Conservation (phyloP, 2,797 vertebrate genomes). For the Spondyliosoma cantharus region DNA sequence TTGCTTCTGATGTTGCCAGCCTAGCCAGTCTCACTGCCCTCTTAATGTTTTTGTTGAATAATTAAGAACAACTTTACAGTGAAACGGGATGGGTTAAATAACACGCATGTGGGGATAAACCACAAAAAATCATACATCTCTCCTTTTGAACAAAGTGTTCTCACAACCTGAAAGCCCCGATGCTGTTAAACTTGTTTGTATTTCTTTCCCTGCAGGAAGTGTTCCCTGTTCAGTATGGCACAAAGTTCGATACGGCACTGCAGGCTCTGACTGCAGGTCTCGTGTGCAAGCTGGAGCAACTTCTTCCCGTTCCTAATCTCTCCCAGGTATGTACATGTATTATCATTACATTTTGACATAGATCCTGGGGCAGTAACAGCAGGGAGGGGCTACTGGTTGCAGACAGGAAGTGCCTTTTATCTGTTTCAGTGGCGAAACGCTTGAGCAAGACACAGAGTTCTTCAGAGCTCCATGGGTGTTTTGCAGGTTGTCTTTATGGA, state of each 20-base stretch:
- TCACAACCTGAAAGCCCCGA: neutral
- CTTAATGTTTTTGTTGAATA: neutral
- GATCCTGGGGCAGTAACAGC: neutral
- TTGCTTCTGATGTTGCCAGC: neutral
- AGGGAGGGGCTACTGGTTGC: neutral
- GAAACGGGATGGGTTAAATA: neutral
- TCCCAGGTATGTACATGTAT: slow-evolving; percentile 74
- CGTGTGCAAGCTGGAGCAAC: slow-evolving; percentile 86
- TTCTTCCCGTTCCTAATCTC: slow-evolving; percentile 83
- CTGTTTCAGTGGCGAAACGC: neutral
- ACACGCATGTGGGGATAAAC: neutral
- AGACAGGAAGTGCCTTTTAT: neutral
- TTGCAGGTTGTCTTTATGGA: neutral
- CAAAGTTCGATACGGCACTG: slow-evolving; percentile 83
- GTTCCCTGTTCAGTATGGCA: slow-evolving; percentile 86
- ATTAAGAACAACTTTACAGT: neutral
- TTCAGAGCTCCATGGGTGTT: neutral
- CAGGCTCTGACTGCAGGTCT: slow-evolving; percentile 88
- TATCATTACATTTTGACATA: neutral
- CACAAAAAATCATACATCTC: neutral
- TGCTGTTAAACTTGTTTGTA: neutral
- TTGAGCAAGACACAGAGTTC: neutral
- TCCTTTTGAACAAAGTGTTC: too few species aligned
- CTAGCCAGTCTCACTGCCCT: neutral
- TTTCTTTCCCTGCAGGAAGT: slow-evolving; percentile 76